A percentile compares a stretch with the other conserved stretches of the same genome.
Evolutionary conservation across 2,888 invertebrate genomes (phyloP).

Genomic region (Drosophila paramelanica): DNA sequence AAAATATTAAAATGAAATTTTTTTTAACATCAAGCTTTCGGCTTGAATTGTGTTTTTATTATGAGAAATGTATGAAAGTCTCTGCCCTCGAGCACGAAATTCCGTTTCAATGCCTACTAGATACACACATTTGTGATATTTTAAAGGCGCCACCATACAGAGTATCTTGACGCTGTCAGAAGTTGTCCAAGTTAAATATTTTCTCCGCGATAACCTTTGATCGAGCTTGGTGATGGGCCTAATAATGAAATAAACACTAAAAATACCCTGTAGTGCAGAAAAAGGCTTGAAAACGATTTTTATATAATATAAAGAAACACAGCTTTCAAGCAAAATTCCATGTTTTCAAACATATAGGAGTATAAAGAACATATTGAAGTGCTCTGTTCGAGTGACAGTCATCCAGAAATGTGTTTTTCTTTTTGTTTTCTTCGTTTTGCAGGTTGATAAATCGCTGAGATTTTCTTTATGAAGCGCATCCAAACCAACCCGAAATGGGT

Average conservation of each 20-base stretch:
- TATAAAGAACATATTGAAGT: slow-evolving; percentile 59
- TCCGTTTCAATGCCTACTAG: slow-evolving; percentile 14
- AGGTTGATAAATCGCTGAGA: slow-evolving; percentile 67
- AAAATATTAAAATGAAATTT: slow-evolving; percentile 6
- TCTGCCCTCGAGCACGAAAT: neutral
- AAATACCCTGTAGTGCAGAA: neutral
- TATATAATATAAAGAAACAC: too few relatives aligned
- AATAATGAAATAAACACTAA: neutral
- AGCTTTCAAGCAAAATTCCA: neutral
- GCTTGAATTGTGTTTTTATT: neutral
- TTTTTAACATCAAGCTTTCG: neutral
- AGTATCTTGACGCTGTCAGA: neutral
- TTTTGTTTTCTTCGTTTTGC: slow-evolving; percentile 22
- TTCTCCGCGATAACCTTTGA: too few relatives aligned
- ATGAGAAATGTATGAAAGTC: neutral
- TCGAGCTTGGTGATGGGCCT: neutral
- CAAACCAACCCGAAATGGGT: slow-evolving; percentile 42
- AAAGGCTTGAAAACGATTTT: too few relatives aligned
- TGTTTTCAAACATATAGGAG: neutral
- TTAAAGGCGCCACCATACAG: neutral
- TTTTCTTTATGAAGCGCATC: slow-evolving; percentile 66
- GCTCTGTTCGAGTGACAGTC: slow-evolving; percentile 30
- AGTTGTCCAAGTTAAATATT: neutral
- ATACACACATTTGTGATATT: neutral
- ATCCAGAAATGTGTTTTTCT: slow-evolving; percentile 13